phyloP scores from a whole-genome alignment of 2,888 invertebrate species.

The Lymantria dispar region DNA sequence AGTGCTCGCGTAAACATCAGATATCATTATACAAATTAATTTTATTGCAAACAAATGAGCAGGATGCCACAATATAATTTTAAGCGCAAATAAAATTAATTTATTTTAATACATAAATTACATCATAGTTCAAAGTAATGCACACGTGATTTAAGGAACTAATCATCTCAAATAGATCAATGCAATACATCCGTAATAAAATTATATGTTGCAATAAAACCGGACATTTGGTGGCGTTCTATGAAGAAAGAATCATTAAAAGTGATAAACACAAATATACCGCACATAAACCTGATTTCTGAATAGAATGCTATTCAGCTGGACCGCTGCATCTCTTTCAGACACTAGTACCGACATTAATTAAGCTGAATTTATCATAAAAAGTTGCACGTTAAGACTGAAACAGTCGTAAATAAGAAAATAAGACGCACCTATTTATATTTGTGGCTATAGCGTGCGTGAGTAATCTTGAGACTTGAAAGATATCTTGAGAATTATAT shows the following conservation, averaged over 20 bases:
- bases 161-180: conserved; percentile 19
- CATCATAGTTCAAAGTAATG: neutral
- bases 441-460: conserved; percentile 43
- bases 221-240: conserved; percentile 38
- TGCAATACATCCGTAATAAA: conserved; percentile 24
- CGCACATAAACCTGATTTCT: conserved; percentile 61
- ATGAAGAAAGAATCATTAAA: conserved; percentile 47
- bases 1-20: no score
- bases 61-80: no score
- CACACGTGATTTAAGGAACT: conserved; percentile 10
- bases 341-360: conserved; percentile 51
- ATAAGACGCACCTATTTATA: conserved; percentile 74
- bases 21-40: no score
- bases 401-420: conserved; percentile 75
- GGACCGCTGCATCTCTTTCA: conserved; percentile 40
- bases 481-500: neutral
- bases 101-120: no score
- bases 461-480: conserved; percentile 44
- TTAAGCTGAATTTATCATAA: conserved; percentile 74
- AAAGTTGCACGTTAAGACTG: conserved; percentile 74
- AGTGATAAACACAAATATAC: conserved; percentile 51
- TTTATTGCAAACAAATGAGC: no score
- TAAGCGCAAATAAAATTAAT: no score
- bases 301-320: conserved; percentile 31
- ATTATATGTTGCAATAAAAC: conserved; percentile 31